A percentile compares a stretch with the other conserved stretches of the same genome.
Evolutionary conservation across 2,888 invertebrate genomes (phyloP).

Genomic region (Leucophora obtusa): DNA sequence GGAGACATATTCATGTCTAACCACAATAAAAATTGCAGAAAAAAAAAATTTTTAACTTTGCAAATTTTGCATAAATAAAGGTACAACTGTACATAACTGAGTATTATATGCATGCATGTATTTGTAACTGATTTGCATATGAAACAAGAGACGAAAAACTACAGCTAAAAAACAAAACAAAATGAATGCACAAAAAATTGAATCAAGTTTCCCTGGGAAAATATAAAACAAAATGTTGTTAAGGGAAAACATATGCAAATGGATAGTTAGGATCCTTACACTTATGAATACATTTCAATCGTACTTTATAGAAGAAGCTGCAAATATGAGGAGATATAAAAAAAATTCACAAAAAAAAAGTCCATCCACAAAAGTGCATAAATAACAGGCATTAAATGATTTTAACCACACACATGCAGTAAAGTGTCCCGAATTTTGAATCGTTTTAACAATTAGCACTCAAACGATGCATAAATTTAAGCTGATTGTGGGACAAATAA

Average conservation of each 20-base stretch:
- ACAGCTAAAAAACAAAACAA: conserved; percentile 24
- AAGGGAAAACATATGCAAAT: conserved; percentile 59
- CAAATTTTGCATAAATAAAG: too few relatives aligned
- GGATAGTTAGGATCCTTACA: conserved; percentile 5
- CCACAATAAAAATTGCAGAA: too few relatives aligned
- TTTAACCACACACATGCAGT: conserved; percentile 58
- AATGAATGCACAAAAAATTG: conserved; percentile 31
- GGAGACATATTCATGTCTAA: too few relatives aligned
- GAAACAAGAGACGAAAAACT: conserved; percentile 52
- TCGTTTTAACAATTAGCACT: too few relatives aligned
- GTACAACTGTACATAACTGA: too few relatives aligned
- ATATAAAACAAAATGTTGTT: conserved; percentile 58
- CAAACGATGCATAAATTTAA: too few relatives aligned
- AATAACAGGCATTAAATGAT: conserved; percentile 55
- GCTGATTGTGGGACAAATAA: too few relatives aligned
- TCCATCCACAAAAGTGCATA: conserved; percentile 51
- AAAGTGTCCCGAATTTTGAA: too few relatives aligned
- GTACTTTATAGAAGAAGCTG: conserved; percentile 1
- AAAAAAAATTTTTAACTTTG: too few relatives aligned
- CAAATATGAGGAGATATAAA: too few relatives aligned
- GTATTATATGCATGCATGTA: background rate
- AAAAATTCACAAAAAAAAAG: conserved; percentile 16
- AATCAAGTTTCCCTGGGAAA: conserved; percentile 53
- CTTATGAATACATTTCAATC: conserved; percentile 32
- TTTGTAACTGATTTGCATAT: conserved; percentile 51